phyloP scores from a whole-genome alignment of 2,797 vertebrate species.

The Lophius americanus region DNA sequence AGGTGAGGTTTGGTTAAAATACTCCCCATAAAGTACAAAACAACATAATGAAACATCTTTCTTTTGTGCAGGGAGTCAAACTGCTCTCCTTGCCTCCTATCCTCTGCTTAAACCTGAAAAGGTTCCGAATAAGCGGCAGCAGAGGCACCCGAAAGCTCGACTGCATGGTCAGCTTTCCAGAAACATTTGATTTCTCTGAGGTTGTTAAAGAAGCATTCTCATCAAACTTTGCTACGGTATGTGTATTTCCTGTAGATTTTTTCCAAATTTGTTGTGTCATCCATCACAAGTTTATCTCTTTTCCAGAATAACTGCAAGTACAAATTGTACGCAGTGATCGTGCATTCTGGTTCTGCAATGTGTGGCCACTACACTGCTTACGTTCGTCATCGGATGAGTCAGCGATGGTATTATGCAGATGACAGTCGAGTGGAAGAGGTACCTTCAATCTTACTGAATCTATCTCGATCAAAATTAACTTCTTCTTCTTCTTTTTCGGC shows the following conservation, averaged over 20 bases:
- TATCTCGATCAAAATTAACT: not conserved
- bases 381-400: slow-evolving; percentile 31
- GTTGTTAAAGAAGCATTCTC: slow-evolving; percentile 25
- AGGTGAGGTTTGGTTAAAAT: slow-evolving; percentile 48
- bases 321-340: slow-evolving; percentile 76
- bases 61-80: slow-evolving; percentile 56
- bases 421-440: slow-evolving; percentile 62
- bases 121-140: slow-evolving; percentile 31
- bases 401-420: slow-evolving; percentile 70
- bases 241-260: not conserved
- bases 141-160: slow-evolving; percentile 60
- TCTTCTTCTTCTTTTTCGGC: not conserved
- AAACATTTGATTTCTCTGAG: slow-evolving; percentile 58
- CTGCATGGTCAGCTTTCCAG: slow-evolving; percentile 68
- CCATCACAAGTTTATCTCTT: slow-evolving; percentile 4
- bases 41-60: not conserved
- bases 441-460: not conserved
- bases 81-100: slow-evolving; percentile 73
- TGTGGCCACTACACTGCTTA: slow-evolving; percentile 79
- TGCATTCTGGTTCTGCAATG: slow-evolving; percentile 62
- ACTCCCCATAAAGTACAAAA: not conserved
- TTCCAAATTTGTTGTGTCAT: not conserved
- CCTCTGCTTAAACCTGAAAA: slow-evolving; percentile 77
- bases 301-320: slow-evolving; percentile 63
- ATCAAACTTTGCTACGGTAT: slow-evolving; percentile 44